A percentile compares a stretch with the other conserved stretches of the same genome.
Conservation (phyloP, 2,113 vertebrate genomes). For the Chaetops frenatus region DNA sequence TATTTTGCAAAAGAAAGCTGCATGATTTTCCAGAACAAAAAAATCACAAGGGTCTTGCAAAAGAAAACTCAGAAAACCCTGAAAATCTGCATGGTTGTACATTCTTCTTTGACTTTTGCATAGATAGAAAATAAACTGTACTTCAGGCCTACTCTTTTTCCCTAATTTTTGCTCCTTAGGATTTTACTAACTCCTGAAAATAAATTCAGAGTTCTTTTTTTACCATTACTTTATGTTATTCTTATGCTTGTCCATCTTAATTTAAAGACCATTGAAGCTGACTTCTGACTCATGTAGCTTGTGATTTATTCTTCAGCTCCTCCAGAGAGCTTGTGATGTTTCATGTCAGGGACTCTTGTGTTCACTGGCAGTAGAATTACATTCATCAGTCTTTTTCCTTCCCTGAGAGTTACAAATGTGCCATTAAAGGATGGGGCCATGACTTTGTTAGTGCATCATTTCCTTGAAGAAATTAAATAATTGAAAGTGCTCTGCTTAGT, state of each 20-base stretch:
- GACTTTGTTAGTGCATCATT: slow-evolving; percentile 43
- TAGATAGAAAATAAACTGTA: neutral
- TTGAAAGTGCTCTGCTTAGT: neutral
- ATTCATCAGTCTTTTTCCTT: neutral
- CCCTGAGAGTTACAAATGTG: neutral
- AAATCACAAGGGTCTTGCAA: neutral
- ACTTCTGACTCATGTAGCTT: slow-evolving; percentile 35
- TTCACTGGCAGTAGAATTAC: neutral
- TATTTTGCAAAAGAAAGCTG: neutral
- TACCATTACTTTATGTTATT: neutral
- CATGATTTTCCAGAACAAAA: neutral
- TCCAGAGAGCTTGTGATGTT: neutral
- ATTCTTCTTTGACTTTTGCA: neutral
- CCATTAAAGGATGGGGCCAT: neutral
- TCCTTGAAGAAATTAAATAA: slow-evolving; percentile 52
- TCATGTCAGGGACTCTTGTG: slow-evolving; percentile 14
- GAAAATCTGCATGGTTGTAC: neutral
- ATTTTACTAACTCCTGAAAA: neutral
- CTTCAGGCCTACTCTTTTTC: neutral
- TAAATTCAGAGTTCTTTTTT: neutral
- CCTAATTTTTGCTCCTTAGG: neutral
- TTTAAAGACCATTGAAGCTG: slow-evolving; percentile 22
- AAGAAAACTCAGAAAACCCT: neutral
- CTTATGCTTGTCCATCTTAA: slow-evolving; percentile 10
- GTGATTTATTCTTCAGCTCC: slow-evolving; percentile 40